phyloP scores from a whole-genome alignment of 2,797 vertebrate genomes.

The Scomberomorus guttatus region DNA sequence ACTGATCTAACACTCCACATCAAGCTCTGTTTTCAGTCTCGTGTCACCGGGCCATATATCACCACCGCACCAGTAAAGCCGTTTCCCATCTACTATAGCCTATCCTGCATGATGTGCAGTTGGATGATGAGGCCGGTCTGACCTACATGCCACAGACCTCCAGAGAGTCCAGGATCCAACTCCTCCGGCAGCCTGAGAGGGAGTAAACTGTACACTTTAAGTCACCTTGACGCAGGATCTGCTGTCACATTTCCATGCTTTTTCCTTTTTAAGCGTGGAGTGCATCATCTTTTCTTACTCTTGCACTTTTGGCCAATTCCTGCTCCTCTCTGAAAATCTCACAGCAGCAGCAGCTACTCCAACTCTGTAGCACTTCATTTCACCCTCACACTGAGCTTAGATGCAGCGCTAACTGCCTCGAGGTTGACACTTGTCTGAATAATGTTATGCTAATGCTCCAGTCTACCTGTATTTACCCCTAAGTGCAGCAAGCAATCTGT shows the following conservation, averaged over 20 bases:
- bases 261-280: conserved; percentile 27
- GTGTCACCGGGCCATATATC: conserved; percentile 46
- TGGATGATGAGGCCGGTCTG: conserved; percentile 72
- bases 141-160: conserved; percentile 79
- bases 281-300: conserved; percentile 51
- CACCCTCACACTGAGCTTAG: conserved; percentile 69
- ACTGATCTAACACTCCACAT: conserved; percentile 30
- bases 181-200: conserved; percentile 48
- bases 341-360: conserved; percentile 28
- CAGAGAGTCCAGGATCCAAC: conserved; percentile 66
- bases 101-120: conserved; percentile 60
- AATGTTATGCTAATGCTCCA: conserved; percentile 87
- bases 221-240: conserved; percentile 84
- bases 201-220: conserved; percentile 45
- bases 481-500: conserved; percentile 85
- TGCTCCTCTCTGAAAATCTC: conserved; percentile 52
- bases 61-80: conserved; percentile 50
- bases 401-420: conserved; percentile 71
- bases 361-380: conserved; percentile 73
- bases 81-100: conserved; percentile 17
- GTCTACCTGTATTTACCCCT: conserved; percentile 87
- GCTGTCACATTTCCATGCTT: conserved; percentile 61
- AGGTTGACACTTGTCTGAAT: conserved; percentile 86
- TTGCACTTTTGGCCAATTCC: conserved; percentile 62
- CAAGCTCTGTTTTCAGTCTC: conserved; percentile 37